Percentiles rank a stretch among this genome's conserved stretches.
Evolutionary conservation across 2,113 vertebrate genomes (phyloP).

Genomic region (Spea bombifrons): DNA sequence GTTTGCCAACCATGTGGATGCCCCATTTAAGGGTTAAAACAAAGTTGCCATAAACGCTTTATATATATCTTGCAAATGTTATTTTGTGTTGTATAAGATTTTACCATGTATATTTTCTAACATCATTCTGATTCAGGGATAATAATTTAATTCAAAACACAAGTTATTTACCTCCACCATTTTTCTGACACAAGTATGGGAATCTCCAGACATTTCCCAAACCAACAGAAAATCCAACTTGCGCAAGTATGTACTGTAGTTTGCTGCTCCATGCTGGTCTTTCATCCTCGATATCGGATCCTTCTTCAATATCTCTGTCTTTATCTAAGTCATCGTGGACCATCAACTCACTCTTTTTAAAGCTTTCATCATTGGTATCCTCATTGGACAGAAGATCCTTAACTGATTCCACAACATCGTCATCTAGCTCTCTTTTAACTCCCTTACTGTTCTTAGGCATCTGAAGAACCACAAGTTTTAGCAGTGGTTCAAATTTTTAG

Average conservation of each 20-base stretch:
- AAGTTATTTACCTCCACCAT: constrained; percentile 88
- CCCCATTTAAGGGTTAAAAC: too few relatives aligned
- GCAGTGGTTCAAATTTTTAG: not conserved
- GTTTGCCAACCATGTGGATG: too few relatives aligned
- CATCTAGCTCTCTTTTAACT: constrained; percentile 91
- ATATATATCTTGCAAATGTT: too few relatives aligned
- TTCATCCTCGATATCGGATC: constrained; percentile 78
- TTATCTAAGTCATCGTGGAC: constrained; percentile 78
- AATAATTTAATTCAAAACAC: not conserved
- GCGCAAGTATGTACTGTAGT: constrained; percentile 94
- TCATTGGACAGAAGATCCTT: constrained; percentile 96
- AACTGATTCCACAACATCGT: constrained; percentile 93
- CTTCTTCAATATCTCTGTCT: constrained; percentile 77
- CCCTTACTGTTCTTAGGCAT: constrained; percentile 98
- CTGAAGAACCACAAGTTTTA: constrained; percentile 62
- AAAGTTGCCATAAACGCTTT: too few relatives aligned
- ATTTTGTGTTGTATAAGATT: too few relatives aligned
- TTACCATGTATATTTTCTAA: too few relatives aligned
- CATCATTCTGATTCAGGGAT: too few relatives aligned
- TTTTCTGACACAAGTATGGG: constrained; percentile 97
- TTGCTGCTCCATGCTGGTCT: constrained; percentile 96
- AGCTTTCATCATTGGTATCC: constrained; percentile 85
- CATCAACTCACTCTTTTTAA: constrained; percentile 89
- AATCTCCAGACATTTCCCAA: constrained; percentile 97
- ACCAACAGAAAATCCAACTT: constrained; percentile 97